Evolutionary conservation across 2,888 invertebrate species (phyloP), one percentile per base, ranked within the genome.

Genomic region (Atrina japonica): DNA sequence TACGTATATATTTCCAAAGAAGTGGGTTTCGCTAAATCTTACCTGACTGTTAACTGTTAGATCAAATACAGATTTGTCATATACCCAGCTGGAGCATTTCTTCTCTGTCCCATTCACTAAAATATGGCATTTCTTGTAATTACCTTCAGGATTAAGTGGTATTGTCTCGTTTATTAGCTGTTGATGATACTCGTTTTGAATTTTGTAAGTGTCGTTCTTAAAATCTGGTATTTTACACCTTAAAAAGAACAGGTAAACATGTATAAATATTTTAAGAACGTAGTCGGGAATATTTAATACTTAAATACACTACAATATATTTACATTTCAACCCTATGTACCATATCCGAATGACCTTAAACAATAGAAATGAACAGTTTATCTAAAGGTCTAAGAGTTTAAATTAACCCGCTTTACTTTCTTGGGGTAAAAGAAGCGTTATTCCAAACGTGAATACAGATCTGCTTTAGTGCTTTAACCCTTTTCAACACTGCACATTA

Each of bases 1-100:
- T 9, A 21, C 21, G 16, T 47, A 16, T 9, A 47, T 6, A 18
- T 6, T n/a, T n/a, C n/a, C n/a, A n/a, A n/a, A n/a, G n/a, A n/a
- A 14, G n/a, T 11, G 11, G 25, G 6, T 9, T 25, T 25, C 7
- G 2, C 18, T 7, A 1, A 6, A 49, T 2, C 40, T 55, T 45
- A 68, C 68, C 63, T 68, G 47, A 23, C 61, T 61, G n/a, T 61
- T 61, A 14, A 61, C 45, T 35, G 63, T 60, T 47, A 14, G 23
- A 14, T 40, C 43, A 18, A 52, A 63, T 2, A 63, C 40, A 30
- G 68, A 68, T 49, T 29, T 29, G 21, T 68, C 68, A 40, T 52
- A 68, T 6, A 68, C 68, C 60, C 68, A 68, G 0, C 45, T 43
- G 18, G 43, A 25, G 35, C 68, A 68, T 27, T 47, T 49, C 45